Evolutionary conservation across 2,113 vertebrate species (phyloP), one percentile per base, ranked within the genome.

Genomic region (Aphelocoma coerulescens): DNA sequence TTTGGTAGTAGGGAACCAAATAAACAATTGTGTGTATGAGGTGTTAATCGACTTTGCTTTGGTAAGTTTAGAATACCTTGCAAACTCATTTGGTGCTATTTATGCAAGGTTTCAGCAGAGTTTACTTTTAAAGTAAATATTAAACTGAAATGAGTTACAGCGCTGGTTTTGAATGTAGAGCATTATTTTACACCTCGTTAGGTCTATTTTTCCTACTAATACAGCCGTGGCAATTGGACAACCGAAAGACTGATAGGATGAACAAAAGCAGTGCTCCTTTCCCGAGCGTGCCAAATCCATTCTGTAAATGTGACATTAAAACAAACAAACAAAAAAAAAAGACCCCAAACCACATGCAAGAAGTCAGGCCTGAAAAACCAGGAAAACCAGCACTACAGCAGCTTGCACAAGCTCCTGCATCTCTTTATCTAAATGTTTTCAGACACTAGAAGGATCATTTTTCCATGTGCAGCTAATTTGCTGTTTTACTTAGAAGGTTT

Each of bases 91-190:
- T 2, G 5, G 33, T 1, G 14, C 41, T 89, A 88, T 85, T 95
- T 93, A 71, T 78, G 41, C 62, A 68, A 83, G 27, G 63, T 95
- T 96, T 93, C 71, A 85, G 41, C 57, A 81, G 93, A 91, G 57
- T 91, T 76, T 91, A 85, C 57, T 96, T 97, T 89, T 95, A 74
- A 95, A 89, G 76, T 77, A 96, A 97, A 91, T 95, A 92, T 46
- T 86, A 33, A 78, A 95, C 52, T 84, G 71, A 88, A 79, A 87
- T 65, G 62, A 81, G 66, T 75, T 96, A 83, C 91, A 91, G 55
- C 2, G 0, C 77, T 78, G 5, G 67, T 86, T 95, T 95, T 81
- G 77, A 85, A 85, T 63, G 54, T n/a, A 74, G 35, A 73, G 22
- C 61, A 58, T 93, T 93, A 89, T 93, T 97, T 93, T 94, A 91